Evolutionary conservation across 2,888 invertebrate species (phyloP), one percentile per base, ranked within the genome.

Genomic region (Perizoma flavofasciatum): DNA sequence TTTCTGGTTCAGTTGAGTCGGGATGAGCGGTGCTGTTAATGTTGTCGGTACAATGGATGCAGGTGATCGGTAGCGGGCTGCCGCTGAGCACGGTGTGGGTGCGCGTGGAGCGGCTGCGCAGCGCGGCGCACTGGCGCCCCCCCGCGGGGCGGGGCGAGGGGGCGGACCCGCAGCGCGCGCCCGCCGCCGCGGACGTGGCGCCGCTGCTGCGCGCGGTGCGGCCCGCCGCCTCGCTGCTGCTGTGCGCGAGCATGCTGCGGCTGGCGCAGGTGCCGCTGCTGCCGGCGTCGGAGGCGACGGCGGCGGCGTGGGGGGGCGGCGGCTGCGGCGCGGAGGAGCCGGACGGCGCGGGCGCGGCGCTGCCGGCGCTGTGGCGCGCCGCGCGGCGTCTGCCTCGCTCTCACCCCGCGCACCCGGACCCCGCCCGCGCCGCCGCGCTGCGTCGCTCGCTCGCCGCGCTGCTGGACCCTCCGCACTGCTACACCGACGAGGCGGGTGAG

Each of bases 11-110:
- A 22, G 22, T 22, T 3, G 1, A 2, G 22, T 22, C 22, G 1
- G 22, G 22, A 22, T 22, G 22, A 22, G 22, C 22, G 22, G 22
- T 2, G 22, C 22, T 22, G 22, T 22, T 2, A 22, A 22, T 22
- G 22, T 22, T 22, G 22, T 22, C 22, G 1, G 22, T 22, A 22
- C 22, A 22, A 22, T 22, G 22, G 22, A 5, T 8, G 66, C 75
- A 82, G 85, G 69, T 73, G 72, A 60, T 75, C 73, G 43, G 62
- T 61, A 94, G 94, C 51, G 94, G 95, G 51, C 85, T 97, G 76
- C 96, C 96, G 34, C 86, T 95, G 75, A 93, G 94, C 77, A 94
- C 95, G 69, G 90, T 96, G 66, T 97, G 96, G 97, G 87, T 95
- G 68, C 93, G 96, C 63, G 94, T 95, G 61, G 96, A 96, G 85